Evolutionary conservation across 2,113 vertebrate species (phyloP).

Genomic region (Blennius ocellaris): DNA sequence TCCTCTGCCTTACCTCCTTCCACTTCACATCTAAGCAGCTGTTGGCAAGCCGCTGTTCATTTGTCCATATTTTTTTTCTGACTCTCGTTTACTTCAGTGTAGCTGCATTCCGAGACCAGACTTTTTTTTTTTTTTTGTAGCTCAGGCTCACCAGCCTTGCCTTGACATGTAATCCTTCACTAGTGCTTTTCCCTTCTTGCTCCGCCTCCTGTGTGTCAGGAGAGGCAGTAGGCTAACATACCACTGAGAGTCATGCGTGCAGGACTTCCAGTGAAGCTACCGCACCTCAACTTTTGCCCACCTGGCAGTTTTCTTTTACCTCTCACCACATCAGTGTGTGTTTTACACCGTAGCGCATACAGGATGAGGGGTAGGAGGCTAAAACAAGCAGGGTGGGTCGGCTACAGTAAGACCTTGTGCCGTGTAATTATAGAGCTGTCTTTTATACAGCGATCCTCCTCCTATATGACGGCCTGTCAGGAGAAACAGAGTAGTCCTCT

Average conservation of each 20-base stretch:
- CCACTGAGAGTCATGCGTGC: background rate
- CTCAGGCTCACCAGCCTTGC: background rate
- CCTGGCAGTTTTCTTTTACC: conserved; percentile 24
- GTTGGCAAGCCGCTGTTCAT: background rate
- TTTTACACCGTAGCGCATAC: background rate
- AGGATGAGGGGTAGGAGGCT: conserved; percentile 18
- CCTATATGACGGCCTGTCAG: conserved; percentile 38
- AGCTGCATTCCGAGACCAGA: background rate
- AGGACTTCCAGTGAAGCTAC: background rate
- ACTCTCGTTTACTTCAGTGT: conserved; percentile 6
- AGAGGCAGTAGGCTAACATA: background rate
- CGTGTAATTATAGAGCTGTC: conserved; percentile 59
- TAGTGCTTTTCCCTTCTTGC: background rate
- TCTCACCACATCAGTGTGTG: conserved; percentile 32
- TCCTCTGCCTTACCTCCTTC: background rate
- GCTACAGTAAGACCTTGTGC: conserved; percentile 27
- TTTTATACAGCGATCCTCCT: conserved; percentile 30
- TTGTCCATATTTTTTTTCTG: background rate
- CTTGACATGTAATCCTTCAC: background rate
- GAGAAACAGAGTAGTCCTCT: conserved; percentile 39
- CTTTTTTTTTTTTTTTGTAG: background rate
- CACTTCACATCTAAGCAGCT: background rate
- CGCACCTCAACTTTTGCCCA: conserved; percentile 18
- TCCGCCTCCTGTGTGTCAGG: background rate
- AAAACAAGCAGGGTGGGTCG: conserved; percentile 44